Conservation (phyloP, 2,888 invertebrate genomes). For the Melieria omissa region DNA sequence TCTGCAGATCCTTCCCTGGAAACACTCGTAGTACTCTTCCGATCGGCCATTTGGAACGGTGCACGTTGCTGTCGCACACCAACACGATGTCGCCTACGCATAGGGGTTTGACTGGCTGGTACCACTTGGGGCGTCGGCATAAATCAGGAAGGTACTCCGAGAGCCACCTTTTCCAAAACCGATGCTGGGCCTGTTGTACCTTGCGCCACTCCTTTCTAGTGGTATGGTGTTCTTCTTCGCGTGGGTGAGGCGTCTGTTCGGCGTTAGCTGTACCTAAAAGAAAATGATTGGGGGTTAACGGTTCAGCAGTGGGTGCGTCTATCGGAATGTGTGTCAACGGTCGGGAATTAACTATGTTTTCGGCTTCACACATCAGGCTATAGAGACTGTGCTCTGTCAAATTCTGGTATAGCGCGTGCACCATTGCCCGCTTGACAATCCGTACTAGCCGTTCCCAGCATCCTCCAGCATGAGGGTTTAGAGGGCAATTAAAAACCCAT, state of each 20-base stretch:
- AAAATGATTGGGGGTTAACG: conserved; percentile 38
- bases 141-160: conserved; percentile 25
- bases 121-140: conserved; percentile 32
- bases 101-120: conserved; percentile 20
- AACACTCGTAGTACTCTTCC: conserved; percentile 20
- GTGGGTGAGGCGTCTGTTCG: conserved; percentile 28
- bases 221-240: not conserved
- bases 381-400: conserved; percentile 27
- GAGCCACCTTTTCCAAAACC: not conserved
- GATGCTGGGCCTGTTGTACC: conserved; percentile 10
- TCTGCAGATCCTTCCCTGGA: conserved; percentile 27
- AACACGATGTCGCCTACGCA: conserved; percentile 21
- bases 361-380: conserved; percentile 33
- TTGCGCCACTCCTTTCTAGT: conserved; percentile 11
- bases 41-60: conserved; percentile 31
- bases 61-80: conserved; percentile 28
- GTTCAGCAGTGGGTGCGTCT: conserved; percentile 30
- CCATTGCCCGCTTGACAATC: conserved; percentile 34
- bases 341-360: conserved; percentile 39
- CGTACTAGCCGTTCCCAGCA: conserved; percentile 40
- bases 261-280: conserved; percentile 33
- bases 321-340: conserved; percentile 35
- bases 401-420: conserved; percentile 25
- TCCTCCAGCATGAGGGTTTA: conserved; percentile 34
- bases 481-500: conserved; percentile 43